phyloP scores from a whole-genome alignment of 2,113 vertebrate species.

The Rhea pennata region DNA sequence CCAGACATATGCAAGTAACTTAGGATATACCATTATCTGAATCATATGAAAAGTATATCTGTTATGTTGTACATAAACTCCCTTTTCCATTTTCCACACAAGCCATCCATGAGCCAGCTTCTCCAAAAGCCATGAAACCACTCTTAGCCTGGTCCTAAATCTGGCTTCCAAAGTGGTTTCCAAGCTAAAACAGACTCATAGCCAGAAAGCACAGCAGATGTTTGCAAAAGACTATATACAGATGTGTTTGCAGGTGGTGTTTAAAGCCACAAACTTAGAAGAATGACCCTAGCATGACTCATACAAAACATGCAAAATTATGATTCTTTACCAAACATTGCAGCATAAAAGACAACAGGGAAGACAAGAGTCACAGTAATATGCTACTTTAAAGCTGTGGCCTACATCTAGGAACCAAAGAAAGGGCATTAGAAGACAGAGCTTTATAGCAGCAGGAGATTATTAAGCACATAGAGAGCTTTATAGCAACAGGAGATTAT shows the following conservation, averaged over 20 bases:
- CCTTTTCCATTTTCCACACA: neutral
- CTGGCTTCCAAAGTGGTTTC: neutral
- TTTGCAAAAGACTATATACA: neutral
- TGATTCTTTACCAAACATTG: slow-evolving; percentile 1
- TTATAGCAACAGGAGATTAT: slow-evolving; percentile 31
- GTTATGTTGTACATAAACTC: neutral
- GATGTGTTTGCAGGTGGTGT: neutral
- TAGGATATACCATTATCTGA: neutral
- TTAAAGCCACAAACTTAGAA: neutral
- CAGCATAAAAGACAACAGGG: neutral
- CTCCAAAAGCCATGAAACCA: neutral
- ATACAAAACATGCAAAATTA: neutral
- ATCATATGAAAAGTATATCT: neutral
- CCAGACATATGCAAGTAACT: neutral
- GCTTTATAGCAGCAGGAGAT: slow-evolving; percentile 24
- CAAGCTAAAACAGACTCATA: neutral
- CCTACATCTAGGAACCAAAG: slow-evolving; percentile 21
- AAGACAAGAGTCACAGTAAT: slow-evolving; percentile 2
- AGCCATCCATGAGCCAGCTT: neutral
- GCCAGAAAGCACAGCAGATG: neutral
- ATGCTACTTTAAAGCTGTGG: slow-evolving; percentile 53
- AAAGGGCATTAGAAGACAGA: slow-evolving; percentile 24
- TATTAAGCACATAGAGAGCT: neutral
- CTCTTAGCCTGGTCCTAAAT: neutral
- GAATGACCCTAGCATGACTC: neutral